Percentiles rank a stretch among this genome's conserved stretches.
Evolutionary conservation across 2,797 vertebrate genomes (phyloP).

Genomic region (Champsocephalus gunnari): DNA sequence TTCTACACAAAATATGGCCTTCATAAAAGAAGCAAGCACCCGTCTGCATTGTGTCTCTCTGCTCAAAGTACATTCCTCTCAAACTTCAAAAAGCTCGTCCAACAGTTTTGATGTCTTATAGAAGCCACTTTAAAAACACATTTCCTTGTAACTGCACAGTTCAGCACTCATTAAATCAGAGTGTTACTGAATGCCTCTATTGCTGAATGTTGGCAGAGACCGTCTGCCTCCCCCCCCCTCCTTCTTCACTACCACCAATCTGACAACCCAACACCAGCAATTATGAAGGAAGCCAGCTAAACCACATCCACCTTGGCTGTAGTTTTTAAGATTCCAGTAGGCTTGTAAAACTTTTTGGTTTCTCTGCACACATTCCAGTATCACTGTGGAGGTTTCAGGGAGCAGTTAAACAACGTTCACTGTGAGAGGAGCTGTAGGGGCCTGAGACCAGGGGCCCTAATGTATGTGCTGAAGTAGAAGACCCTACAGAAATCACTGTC

Average conservation of each 20-base stretch:
- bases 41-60: conserved; percentile 7
- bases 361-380: conserved; percentile 78
- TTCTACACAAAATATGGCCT: conserved; percentile 34
- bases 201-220: conserved; percentile 79
- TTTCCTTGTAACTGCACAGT: conserved; percentile 57
- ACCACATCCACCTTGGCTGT: conserved; percentile 86
- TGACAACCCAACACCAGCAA: conserved; percentile 86
- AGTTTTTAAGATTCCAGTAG: conserved; percentile 84
- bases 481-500: conserved; percentile 56
- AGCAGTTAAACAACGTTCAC: conserved; percentile 64
- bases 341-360: conserved; percentile 81
- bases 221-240: conserved; percentile 36
- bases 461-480: conserved; percentile 48
- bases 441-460: conserved; percentile 45
- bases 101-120: conserved; percentile 23
- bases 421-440: conserved; percentile 58
- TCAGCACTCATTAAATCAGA: conserved; percentile 64
- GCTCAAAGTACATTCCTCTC: conserved; percentile 16
- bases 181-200: conserved; percentile 76
- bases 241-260: conserved; percentile 69
- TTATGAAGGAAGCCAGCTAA: conserved; percentile 86
- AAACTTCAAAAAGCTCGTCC: conserved; percentile 35
- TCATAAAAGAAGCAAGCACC: conserved; percentile 9
- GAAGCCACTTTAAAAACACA: conserved; percentile 36
- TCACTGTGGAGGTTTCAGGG: conserved; percentile 73